Base-by-base conservation (phyloP, 92 coral and sea anemone genomes). In the Montipora capitata region DNA sequence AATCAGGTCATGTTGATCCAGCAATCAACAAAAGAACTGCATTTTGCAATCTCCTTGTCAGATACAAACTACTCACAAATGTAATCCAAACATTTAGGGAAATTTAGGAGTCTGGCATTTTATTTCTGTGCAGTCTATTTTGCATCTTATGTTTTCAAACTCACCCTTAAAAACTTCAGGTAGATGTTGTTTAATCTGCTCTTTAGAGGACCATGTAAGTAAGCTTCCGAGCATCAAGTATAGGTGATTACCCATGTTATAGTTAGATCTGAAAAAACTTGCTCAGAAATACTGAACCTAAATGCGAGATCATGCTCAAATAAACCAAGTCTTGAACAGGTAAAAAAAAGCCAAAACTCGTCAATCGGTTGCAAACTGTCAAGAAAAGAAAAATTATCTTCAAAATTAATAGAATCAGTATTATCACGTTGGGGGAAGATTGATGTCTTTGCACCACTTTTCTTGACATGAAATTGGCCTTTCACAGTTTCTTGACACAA, bases 241-340 rank as follows among this genome's bases (percentile, higher is more conserved):
- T 8, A 45, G 8, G 51, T 4, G 8, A 45, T 45, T 45, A 48
- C 45, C 74, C 66, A 83, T 27, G 67, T 72, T 57, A 56, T 83
- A 10, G 10, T 14, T 57, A 57, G 3, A 57, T 57, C 63, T 57
- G 63, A 57, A 7, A 57, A 7, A 4, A 57, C 13, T 57, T 7
- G 15, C 72, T 18, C 71, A 4, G 79, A 67, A 63, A 63, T 87
- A 10, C 78, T 76, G 49, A 93, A 93, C 86, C 96, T 90, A 80
- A 83, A 82, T 51, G 96, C 96, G 45, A 93, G 88, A 87, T 93
- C 94, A 18, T 68, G 81, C 75, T 93, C 94, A 68, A 93, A 90
- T 16, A 93, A 81, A n/a, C 94, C 96, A 10, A 87, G 65, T 49
- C 90, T 74, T 35, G 88, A 15, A 84, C 96, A 76, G 77, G 90